phyloP scores from a whole-genome alignment of 2,888 invertebrate genomes.

The Apotomis betuletana region DNA sequence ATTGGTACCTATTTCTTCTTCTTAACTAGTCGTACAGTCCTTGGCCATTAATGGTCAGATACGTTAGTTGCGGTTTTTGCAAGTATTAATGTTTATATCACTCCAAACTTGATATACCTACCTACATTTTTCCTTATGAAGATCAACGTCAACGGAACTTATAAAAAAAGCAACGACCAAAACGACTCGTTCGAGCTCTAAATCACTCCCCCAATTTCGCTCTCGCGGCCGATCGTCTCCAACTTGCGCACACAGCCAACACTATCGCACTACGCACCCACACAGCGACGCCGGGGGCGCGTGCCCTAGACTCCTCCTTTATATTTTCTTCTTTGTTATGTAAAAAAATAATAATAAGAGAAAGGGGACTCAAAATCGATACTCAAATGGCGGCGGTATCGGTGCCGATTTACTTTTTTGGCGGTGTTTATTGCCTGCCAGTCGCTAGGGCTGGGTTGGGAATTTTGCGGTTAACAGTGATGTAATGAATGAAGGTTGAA shows the following conservation, averaged over 20 bases:
- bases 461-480: constrained; percentile 12
- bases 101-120: no score
- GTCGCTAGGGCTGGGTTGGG: constrained; percentile 16
- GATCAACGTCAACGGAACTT: background rate
- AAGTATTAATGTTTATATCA: no score
- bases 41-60: no score
- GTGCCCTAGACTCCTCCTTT: constrained; percentile 80
- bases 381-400: constrained; percentile 69
- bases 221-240: constrained; percentile 79
- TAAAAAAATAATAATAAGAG: constrained; percentile 81
- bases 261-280: constrained; percentile 50
- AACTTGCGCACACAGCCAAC: constrained; percentile 56
- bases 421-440: constrained; percentile 38
- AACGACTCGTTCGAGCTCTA: constrained; percentile 49
- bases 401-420: constrained; percentile 48
- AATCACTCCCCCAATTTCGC: constrained; percentile 77
- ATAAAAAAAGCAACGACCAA: constrained; percentile 55
- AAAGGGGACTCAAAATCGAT: constrained; percentile 82
- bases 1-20: no score
- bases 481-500: background rate
- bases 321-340: constrained; percentile 82
- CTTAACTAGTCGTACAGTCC: no score
- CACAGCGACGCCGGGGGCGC: constrained; percentile 66
- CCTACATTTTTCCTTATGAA: no score
- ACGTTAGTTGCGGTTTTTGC: no score